phyloP scores from a whole-genome alignment of 2,888 invertebrate species.

The Dryadula phaetusa region DNA sequence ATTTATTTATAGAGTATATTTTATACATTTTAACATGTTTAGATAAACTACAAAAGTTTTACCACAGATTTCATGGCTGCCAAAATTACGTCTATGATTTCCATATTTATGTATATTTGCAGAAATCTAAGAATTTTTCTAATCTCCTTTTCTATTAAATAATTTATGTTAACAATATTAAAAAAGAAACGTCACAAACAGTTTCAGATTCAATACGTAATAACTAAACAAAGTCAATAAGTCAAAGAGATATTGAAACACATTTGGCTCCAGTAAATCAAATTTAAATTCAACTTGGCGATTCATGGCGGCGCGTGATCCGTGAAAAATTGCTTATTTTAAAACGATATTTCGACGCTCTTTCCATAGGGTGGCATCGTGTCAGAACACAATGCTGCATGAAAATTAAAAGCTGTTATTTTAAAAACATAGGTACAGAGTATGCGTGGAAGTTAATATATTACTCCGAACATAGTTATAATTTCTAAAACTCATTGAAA shows the following conservation, averaged over 20 bases:
- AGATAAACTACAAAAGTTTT: too few relatives aligned
- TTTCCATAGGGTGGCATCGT: constrained; percentile 56
- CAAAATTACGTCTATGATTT: too few relatives aligned
- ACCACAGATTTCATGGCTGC: too few relatives aligned
- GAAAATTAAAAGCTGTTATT: constrained; percentile 16
- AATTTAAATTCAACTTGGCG: constrained; percentile 60
- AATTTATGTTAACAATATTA: not conserved
- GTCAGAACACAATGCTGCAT: constrained; percentile 44
- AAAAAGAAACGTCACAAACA: not conserved
- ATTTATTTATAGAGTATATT: not conserved
- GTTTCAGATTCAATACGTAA: not conserved
- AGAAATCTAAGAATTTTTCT: not conserved
- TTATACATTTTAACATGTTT: too few relatives aligned
- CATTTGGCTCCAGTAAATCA: constrained; percentile 76
- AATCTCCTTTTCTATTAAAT: not conserved
- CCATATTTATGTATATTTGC: too few relatives aligned
- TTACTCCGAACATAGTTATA: not conserved
- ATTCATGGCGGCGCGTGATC: constrained; percentile 65
- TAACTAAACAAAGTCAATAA: constrained; percentile 60
- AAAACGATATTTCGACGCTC: constrained; percentile 66
- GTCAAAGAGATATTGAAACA: constrained; percentile 70
- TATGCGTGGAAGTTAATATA: not conserved
- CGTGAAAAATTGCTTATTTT: constrained; percentile 78
- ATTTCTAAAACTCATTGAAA: not conserved
- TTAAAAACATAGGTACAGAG: not conserved